Percentiles rank a stretch among this genome's conserved stretches.
These are phyloP conservation scores for Cheilosia grossa DNA, from an alignment of 2,888 invertebrate species.

Conservation along the genomic window DNA sequence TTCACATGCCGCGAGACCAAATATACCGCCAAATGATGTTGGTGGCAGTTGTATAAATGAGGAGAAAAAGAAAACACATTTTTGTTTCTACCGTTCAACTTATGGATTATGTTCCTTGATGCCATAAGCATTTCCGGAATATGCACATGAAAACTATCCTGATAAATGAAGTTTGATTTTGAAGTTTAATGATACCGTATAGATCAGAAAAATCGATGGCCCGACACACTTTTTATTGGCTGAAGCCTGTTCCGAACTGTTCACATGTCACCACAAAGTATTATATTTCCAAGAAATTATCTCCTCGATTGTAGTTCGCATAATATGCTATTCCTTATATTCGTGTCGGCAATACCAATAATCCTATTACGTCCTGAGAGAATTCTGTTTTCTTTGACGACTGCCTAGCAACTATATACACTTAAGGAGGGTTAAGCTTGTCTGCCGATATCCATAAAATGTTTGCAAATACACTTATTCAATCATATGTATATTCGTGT, in stretches of 20 bases:
- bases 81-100: too few relatives aligned
- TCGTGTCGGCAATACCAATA: slow-evolving; percentile 25
- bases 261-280: background rate
- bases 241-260: background rate
- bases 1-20: too few relatives aligned
- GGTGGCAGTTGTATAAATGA: too few relatives aligned
- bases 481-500: slow-evolving; percentile 4
- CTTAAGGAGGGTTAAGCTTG: slow-evolving; percentile 36
- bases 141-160: too few relatives aligned
- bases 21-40: too few relatives aligned
- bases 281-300: slow-evolving; percentile 22
- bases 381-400: slow-evolving; percentile 16
- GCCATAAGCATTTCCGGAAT: too few relatives aligned
- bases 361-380: slow-evolving; percentile 33
- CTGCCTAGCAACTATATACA: slow-evolving; percentile 25
- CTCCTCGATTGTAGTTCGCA: background rate
- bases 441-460: slow-evolving; percentile 37
- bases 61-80: too few relatives aligned
- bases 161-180: background rate
- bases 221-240: background rate
- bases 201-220: background rate
- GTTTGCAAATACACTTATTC: slow-evolving; percentile 44
- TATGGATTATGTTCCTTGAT: too few relatives aligned
- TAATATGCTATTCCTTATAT: slow-evolving; percentile 3
- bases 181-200: background rate